Percentiles rank a stretch among this genome's conserved stretches.
Evolutionary conservation across 1,140 invertebrate genomes (phyloP).

Genomic region (Drosophila pandora): DNA sequence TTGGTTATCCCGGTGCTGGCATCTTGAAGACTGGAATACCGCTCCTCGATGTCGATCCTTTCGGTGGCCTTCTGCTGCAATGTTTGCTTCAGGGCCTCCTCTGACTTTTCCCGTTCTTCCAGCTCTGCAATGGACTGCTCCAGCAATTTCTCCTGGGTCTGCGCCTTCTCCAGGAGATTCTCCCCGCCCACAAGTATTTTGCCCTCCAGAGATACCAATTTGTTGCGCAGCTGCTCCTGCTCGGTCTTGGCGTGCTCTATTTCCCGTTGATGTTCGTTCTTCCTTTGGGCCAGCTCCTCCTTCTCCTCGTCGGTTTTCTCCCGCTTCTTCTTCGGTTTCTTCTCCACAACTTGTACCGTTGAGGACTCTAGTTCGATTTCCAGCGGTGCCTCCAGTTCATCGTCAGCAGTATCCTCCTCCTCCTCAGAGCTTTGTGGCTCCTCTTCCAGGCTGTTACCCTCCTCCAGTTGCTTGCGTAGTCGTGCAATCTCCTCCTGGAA

Average conservation of each 20-base stretch:
- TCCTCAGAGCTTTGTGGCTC: slow-evolving; percentile 70
- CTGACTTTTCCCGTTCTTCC: slow-evolving; percentile 91
- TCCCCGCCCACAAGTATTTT: slow-evolving; percentile 99
- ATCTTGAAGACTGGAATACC: slow-evolving; percentile 97
- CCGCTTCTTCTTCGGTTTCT: slow-evolving; percentile 85
- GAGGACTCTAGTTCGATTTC: slow-evolving; percentile 84
- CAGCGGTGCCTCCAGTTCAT: slow-evolving; percentile 72
- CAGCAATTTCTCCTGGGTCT: slow-evolving; percentile 95
- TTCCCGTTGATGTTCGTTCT: slow-evolving; percentile 85
- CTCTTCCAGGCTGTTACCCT: slow-evolving; percentile 83
- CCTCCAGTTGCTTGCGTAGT: slow-evolving; percentile 93
- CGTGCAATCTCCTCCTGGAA: slow-evolving; percentile 99
- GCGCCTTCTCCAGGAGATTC: slow-evolving; percentile 98
- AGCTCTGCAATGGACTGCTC: slow-evolving; percentile 96
- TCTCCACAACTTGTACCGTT: slow-evolving; percentile 68
- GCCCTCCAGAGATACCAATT: slow-evolving; percentile 95
- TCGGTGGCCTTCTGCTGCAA: slow-evolving; percentile 95
- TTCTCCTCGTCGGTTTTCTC: slow-evolving; percentile 86
- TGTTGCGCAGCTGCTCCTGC: slow-evolving; percentile 91
- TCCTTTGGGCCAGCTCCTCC: slow-evolving; percentile 86
- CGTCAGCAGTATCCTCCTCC: slow-evolving; percentile 66
- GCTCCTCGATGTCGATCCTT: slow-evolving; percentile 97
- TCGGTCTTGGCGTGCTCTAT: slow-evolving; percentile 85
- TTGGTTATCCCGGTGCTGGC: slow-evolving; percentile 96
- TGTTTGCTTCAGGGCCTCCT: slow-evolving; percentile 92